phyloP scores from a whole-genome alignment of 2,888 invertebrate genomes.

The Empis livida region DNA sequence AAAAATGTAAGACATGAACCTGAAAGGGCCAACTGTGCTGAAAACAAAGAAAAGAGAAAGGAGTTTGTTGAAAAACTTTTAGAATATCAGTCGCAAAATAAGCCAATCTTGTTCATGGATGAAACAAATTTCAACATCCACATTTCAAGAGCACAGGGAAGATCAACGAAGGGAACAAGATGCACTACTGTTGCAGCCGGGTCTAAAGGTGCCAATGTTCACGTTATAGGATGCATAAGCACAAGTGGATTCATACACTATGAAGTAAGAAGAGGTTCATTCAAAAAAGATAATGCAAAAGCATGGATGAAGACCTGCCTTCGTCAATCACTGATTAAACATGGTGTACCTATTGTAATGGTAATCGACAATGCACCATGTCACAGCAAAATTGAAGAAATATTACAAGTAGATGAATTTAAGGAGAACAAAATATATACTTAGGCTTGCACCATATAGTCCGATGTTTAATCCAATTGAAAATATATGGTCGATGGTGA shows the following conservation, averaged over 20 bases:
- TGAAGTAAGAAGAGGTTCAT: not conserved
- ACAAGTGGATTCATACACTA: not conserved
- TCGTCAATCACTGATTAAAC: not conserved
- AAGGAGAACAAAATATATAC: not conserved
- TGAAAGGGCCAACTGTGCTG: not conserved
- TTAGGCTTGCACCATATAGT: not conserved
- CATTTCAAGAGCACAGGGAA: not conserved
- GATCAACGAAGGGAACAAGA: not conserved
- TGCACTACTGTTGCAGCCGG: not conserved
- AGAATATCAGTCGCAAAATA: constrained; percentile 2
- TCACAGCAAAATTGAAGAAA: not conserved
- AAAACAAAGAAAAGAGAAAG: not conserved
- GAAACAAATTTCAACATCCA: not conserved
- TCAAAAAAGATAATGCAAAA: not conserved
- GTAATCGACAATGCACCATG: constrained; percentile 1
- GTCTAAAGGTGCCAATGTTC: not conserved
- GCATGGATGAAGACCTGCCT: not conserved
- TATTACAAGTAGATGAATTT: not conserved
- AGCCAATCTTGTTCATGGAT: not conserved
- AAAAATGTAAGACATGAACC: no score
- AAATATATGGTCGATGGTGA: not conserved
- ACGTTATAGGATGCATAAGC: not conserved
- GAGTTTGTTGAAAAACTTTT: not conserved
- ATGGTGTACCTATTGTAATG: not conserved
- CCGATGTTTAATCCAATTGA: not conserved